Evolutionary conservation across 2,797 vertebrate genomes (phyloP), one percentile per base, ranked within the genome.

Genomic region (Gymnodraco acuticeps): DNA sequence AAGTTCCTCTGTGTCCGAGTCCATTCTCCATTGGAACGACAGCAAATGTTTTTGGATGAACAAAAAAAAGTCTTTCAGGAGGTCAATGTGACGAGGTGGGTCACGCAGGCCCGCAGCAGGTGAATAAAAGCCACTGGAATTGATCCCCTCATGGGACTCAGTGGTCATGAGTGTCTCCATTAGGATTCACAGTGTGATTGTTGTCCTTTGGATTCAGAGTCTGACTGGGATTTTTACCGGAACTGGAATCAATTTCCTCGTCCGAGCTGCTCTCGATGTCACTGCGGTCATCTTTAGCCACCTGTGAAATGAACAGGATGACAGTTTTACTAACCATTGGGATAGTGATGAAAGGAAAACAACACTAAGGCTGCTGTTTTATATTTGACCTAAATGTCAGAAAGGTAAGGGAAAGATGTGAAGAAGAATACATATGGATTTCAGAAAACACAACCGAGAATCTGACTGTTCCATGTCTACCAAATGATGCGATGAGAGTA

Each of bases 231-330:
- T 85, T 94, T 87, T 78, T 94, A 75, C 85, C 75, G 65, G 62
- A 41, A 16, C 17, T 74, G 45, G 85, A 71, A 33, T 88, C 72
- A 3, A 95, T 93, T 48, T 99, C 97, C 65, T 99, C 98, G 14
- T 99, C 98, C 0, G 98, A 99, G 91, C 96, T 99, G 96, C 96
- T 99, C 83, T 99, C 98, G 1, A 99, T 91, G 42, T 99, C 98
- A 11, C 98, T 99, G 75, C 98, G 97, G 73, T 98, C 97, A 9
- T 99, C 98, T 90, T 97, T 99, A 1, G 96, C 93, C 10, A 98
- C 98, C 98, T 99, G 59, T 31, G 5, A 69, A 61, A 48, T 1
- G 33, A 82, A 45, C 13, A 63, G 13, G 15, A 60, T 2, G 16
- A 50, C 17, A 5, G 33, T 47, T 63, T 73, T 16, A 61, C 23